These are phyloP conservation scores for Venusia cambrica DNA, from an alignment of 2,888 invertebrate species.

Conservation along the genomic window DNA sequence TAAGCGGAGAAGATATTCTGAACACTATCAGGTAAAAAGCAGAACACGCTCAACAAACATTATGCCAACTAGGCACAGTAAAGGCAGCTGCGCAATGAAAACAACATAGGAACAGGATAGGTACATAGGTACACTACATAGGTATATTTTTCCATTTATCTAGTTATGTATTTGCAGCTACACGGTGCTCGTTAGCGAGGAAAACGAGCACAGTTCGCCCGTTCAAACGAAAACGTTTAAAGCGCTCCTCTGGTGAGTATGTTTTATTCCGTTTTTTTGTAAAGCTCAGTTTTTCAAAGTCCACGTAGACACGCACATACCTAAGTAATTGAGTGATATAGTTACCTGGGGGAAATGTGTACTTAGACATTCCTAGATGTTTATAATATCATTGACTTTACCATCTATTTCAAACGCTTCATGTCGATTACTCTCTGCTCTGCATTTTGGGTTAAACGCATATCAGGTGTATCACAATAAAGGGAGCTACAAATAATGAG, in stretches of 20 bases:
- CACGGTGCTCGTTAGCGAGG: constrained; percentile 65
- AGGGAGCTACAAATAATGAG: no score
- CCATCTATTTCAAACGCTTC: no score
- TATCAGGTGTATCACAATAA: no score
- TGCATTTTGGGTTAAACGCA: no score
- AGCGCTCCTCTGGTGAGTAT: constrained; percentile 64
- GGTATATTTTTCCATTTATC: constrained; percentile 37
- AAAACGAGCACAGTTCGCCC: constrained; percentile 45
- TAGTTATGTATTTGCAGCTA: constrained; percentile 55
- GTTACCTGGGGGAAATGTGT: no score
- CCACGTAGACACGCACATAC: constrained; percentile 1
- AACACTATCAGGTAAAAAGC: constrained; percentile 10
- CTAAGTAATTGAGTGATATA: no score
- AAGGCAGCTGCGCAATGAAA: constrained; percentile 23
- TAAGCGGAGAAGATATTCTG: no score
- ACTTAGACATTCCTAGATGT: no score
- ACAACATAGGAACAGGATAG: no score
- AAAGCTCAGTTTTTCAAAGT: constrained; percentile 10
- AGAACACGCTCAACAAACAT: constrained; percentile 29
- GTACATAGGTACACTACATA: constrained; percentile 24
- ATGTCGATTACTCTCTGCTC: no score
- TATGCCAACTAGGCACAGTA: constrained; percentile 30
- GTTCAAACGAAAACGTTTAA: constrained; percentile 65
- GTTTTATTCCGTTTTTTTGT: constrained; percentile 36
- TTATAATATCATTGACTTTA: no score